Base-by-base conservation (phyloP, 2,113 vertebrate genomes). In the Corydoras maculifer region DNA sequence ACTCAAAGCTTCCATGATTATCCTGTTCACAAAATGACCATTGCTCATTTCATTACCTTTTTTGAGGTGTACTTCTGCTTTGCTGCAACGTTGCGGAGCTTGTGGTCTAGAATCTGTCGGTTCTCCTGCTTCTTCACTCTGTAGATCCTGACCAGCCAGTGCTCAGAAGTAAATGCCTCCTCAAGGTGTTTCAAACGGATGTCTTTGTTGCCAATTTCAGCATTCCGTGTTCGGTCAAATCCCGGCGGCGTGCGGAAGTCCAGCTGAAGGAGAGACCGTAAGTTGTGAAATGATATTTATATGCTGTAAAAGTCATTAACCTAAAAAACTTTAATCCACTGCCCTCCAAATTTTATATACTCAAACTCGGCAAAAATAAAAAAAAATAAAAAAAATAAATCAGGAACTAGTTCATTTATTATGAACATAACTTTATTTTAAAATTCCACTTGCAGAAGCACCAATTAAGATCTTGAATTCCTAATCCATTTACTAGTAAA, bases 1-100 rank as follows among this genome's bases (percentile, higher is more conserved):
- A n/a, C 18, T 25, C 18, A 25, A 25, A 25, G 18, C 18, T 25
- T 25, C 18, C 18, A 25, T 25, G 18, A 25, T 43, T 49, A 18
- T n/a, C 4, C 62, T 9, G 35, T 5, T 43, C 4, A 43, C 4
- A 43, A 43, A 43, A 43, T 43, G 8, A 18, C 10, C 7, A n/a
- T 35, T 0, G 2, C 13, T 43, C 13, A 35, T 13, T 43, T 72
- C 18, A 25, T 25, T 71, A 98, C 95, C 94, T 98, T 98, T 90
- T 94, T 98, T 87, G 95, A 95, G 82, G 94, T 94, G 90, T 94
- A 94, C 88, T 95, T 96, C 91, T 97, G 94, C 91, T 92, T 94
- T 53, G 90, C 89, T 81, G 90, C 78, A 84, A 94, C 91, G 85
- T 93, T 87, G 73, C 93, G 89, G 86, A 92, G 92, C 86, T 94